Percentiles rank a stretch among this genome's conserved stretches.
These are phyloP conservation scores for Hippocampus guttulatus DNA, from an alignment of 2,113 vertebrate species.

Conservation along the genomic window DNA sequence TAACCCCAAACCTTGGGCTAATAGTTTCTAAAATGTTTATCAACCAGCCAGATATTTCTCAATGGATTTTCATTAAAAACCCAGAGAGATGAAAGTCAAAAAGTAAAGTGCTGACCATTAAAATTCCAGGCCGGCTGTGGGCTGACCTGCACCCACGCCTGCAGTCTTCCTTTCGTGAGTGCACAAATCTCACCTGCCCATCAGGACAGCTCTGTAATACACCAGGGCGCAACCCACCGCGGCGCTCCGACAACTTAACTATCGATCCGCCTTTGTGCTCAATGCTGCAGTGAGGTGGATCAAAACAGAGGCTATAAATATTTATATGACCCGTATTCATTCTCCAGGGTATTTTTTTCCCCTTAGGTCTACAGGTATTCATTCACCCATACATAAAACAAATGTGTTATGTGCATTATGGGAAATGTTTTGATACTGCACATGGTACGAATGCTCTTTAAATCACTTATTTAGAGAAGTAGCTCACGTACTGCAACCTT, in stretches of 20 bases:
- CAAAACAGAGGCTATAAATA: neutral
- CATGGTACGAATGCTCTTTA: neutral
- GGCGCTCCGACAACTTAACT: constrained; percentile 15
- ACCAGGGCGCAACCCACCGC: neutral
- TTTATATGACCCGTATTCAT: neutral
- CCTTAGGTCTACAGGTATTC: neutral
- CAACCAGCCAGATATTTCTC: neutral
- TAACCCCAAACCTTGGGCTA: neutral
- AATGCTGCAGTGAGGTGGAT: neutral
- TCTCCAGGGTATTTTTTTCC: neutral
- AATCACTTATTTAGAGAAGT: neutral
- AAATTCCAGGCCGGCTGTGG: neutral
- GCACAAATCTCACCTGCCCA: neutral
- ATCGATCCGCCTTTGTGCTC: constrained; percentile 40
- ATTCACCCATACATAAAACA: neutral
- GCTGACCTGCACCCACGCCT: neutral
- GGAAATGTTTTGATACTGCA: neutral
- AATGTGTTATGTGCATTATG: neutral
- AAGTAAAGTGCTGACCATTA: neutral
- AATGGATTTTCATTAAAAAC: neutral
- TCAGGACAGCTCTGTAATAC: neutral
- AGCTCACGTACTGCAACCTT: neutral
- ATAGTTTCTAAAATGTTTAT: neutral
- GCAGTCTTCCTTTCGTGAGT: neutral
- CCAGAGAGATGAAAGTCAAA: neutral